These are phyloP conservation scores for Boloria selene DNA, from an alignment of 2,888 invertebrate genomes.

Conservation along the genomic window DNA sequence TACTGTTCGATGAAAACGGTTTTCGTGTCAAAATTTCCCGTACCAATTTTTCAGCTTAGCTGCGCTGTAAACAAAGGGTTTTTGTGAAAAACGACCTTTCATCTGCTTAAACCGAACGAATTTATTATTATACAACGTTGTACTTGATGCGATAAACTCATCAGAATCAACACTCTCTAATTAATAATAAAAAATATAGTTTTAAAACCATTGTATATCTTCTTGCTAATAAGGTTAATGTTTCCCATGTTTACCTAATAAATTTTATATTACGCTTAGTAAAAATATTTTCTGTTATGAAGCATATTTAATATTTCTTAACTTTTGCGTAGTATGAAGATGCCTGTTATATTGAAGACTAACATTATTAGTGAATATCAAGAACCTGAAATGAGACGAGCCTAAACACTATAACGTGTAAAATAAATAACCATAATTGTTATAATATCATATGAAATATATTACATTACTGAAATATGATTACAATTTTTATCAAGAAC, in stretches of 20 bases:
- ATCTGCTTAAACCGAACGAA: constrained; percentile 45
- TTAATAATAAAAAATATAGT: too few species aligned
- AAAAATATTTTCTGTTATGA: too few species aligned
- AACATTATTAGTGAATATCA: too few species aligned
- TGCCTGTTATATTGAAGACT: too few species aligned
- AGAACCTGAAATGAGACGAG: too few species aligned
- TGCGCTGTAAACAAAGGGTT: constrained; percentile 45
- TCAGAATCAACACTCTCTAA: not conserved
- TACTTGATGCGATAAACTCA: constrained; percentile 29
- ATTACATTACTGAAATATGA: constrained; percentile 1
- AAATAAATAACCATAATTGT: not conserved
- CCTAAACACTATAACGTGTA: too few species aligned
- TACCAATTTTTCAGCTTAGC: constrained; percentile 44
- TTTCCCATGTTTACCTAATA: too few species aligned
- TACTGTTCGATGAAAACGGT: constrained; percentile 34
- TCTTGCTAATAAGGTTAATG: too few species aligned
- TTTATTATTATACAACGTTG: constrained; percentile 41
- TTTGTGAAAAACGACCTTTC: constrained; percentile 46
- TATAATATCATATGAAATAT: not conserved
- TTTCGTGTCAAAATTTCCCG: constrained; percentile 39
- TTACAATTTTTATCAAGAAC: constrained; percentile 12
- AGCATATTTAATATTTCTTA: too few species aligned
- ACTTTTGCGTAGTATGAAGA: too few species aligned
- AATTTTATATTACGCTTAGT: too few species aligned
- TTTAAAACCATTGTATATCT: too few species aligned